A percentile compares a stretch with the other conserved stretches of the same genome.
Evolutionary conservation across 2,888 invertebrate genomes (phyloP).

Genomic region (Protodeltote pygarga): DNA sequence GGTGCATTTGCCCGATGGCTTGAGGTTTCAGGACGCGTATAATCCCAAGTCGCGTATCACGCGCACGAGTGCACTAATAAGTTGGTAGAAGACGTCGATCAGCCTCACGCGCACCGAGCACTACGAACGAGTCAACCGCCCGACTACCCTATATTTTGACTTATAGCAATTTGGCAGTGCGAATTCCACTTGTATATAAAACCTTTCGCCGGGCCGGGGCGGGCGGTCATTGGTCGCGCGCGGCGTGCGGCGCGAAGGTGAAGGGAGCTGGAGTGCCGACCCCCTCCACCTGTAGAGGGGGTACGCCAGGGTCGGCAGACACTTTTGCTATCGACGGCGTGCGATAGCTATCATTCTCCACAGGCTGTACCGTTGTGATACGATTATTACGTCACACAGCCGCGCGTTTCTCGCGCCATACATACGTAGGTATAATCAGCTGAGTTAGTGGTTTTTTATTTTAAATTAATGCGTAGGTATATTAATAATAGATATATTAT

Average conservation of each 20-base stretch:
- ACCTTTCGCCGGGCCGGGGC: constrained; percentile 87
- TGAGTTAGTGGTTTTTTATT: no score
- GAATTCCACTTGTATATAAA: constrained; percentile 89
- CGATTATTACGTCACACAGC: constrained; percentile 66
- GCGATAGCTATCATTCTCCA: constrained; percentile 70
- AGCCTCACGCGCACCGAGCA: constrained; percentile 61
- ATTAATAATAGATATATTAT: no score
- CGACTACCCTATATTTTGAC: constrained; percentile 89
- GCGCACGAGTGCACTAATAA: constrained; percentile 54
- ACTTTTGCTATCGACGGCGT: constrained; percentile 82
- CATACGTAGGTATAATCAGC: no score
- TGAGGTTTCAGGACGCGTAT: constrained; percentile 54
- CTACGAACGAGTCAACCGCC: constrained; percentile 79
- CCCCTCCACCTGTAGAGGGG: constrained; percentile 66
- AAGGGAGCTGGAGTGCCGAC: constrained; percentile 77
- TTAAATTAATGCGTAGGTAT: no score
- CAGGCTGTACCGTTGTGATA: constrained; percentile 67
- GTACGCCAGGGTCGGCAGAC: constrained; percentile 83
- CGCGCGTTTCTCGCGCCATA: constrained; percentile 28
- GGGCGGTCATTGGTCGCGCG: constrained; percentile 81
- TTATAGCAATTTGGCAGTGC: constrained; percentile 87
- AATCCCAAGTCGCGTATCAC: constrained; percentile 62
- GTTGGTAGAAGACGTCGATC: constrained; percentile 31
- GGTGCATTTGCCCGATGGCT: constrained; percentile 69
- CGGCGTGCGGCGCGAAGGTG: constrained; percentile 79